Conservation (phyloP, 1,140 invertebrate genomes). For the Conus betulinus region DNA sequence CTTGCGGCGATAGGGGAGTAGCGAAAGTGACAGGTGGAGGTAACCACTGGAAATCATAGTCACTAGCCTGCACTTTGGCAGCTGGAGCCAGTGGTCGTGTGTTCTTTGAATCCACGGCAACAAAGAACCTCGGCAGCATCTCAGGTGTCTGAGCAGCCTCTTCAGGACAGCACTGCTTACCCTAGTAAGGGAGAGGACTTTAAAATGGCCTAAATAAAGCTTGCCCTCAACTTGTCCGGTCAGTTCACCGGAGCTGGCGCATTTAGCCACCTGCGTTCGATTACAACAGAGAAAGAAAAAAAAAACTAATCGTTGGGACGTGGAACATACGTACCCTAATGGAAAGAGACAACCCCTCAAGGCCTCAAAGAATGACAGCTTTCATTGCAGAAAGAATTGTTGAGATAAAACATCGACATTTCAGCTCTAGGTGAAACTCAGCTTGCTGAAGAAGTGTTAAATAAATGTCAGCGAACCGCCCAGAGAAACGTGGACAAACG, state of each 20-base stretch:
- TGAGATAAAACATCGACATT: conserved; percentile 38
- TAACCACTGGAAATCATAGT: no score
- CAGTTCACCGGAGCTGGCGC: background rate
- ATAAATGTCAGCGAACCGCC: no score
- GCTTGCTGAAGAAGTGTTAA: conserved; percentile 38
- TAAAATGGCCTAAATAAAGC: background rate
- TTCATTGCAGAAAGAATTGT: conserved; percentile 32
- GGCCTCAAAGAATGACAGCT: conserved; percentile 32
- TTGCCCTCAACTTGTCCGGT: background rate
- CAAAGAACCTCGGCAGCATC: no score
- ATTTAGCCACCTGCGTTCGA: background rate
- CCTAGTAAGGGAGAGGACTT: no score
- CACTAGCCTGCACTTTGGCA: no score
- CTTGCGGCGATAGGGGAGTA: no score
- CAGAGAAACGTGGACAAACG: no score
- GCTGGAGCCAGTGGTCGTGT: no score
- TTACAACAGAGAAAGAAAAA: background rate
- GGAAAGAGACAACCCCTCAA: conserved; percentile 21
- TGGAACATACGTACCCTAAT: conserved; percentile 34
- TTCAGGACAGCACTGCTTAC: no score
- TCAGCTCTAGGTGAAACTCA: background rate
- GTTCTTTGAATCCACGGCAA: no score
- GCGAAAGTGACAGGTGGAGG: no score
- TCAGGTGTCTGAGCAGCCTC: no score
- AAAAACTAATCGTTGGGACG: background rate